Conservation (phyloP, 2,797 vertebrate species). For the Cossypha niveicapilla region DNA sequence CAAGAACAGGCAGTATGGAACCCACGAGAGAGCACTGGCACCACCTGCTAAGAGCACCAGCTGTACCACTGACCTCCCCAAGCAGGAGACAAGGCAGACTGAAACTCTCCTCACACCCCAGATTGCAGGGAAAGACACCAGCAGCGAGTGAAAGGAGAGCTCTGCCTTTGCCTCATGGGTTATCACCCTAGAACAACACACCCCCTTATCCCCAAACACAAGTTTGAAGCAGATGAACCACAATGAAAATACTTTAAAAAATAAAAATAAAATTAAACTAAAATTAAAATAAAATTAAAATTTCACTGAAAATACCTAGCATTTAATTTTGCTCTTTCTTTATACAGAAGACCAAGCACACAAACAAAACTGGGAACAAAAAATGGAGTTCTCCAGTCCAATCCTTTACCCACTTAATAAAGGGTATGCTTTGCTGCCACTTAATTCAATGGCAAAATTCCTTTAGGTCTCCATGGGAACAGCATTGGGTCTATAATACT, state of each 20-base stretch:
- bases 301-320: not conserved
- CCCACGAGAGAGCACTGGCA: rapidly evolving
- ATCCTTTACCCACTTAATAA: not conserved
- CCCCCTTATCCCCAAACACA: not conserved
- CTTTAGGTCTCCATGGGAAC: conserved; percentile 49
- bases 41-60: not conserved
- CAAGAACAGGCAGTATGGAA: not conserved
- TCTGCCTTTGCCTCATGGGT: not conserved
- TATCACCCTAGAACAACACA: not conserved
- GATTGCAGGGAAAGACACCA: not conserved
- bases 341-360: not conserved
- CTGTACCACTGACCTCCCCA: not conserved
- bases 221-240: not conserved
- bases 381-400: not conserved
- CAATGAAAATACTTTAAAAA: not conserved
- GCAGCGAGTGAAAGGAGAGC: not conserved
- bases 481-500: conserved; percentile 16
- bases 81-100: not conserved
- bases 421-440: conserved; percentile 11
- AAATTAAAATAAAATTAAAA: not conserved
- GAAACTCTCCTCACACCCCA: not conserved
- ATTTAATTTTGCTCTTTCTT: not conserved
- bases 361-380: not conserved
- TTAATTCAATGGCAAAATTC: conserved; percentile 54
- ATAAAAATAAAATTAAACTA: too few species aligned